Evolutionary conservation across 2,888 invertebrate genomes (phyloP), one percentile per base, ranked within the genome.

Genomic region (Philaethria dido): DNA sequence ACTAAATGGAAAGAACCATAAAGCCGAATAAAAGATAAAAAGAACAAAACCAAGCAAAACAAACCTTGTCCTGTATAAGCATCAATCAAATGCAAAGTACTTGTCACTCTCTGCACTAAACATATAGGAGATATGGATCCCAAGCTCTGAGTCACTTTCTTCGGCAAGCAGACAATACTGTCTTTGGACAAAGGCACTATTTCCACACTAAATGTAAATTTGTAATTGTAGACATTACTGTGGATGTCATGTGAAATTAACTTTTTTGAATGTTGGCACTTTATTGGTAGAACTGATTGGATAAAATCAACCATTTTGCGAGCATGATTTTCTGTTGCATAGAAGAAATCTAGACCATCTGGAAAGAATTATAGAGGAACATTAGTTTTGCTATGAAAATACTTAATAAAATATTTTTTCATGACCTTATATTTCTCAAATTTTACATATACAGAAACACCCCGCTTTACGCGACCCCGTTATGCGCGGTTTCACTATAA

Each of bases 341-440:
- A 99, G 87, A 95, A 99, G 85, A 99, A 99, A 88, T 99, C 99
- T 59, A 99, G 88, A 9, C 99, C 99, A 84, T 97, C 98, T 95
- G 93, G 76, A 93, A 89, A 77, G 66, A 50, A 59, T 60, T 66
- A 52, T 61, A 54, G 36, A 59, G 29, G 33, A 52, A 39, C 13
- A 47, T n/a, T 36, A 45, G 18, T n/a, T 55, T 63, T 22, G 14
- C 22, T 22, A 48, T 29, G 29, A 29, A 29, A 29, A 29, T n/a
- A n/a, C n/a, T n/a, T n/a, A n/a, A n/a, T n/a, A n/a, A n/a, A n/a
- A n/a, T n/a, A n/a, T n/a, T n/a, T n/a, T n/a, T n/a, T n/a, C n/a
- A n/a, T n/a, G n/a, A n/a, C n/a, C n/a, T n/a, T n/a, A n/a, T n/a
- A n/a, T n/a, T n/a, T n/a, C n/a, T n/a, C n/a, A n/a, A n/a, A n/a